Conservation (phyloP, 2,113 vertebrate species). For the Aramus guarauna region DNA sequence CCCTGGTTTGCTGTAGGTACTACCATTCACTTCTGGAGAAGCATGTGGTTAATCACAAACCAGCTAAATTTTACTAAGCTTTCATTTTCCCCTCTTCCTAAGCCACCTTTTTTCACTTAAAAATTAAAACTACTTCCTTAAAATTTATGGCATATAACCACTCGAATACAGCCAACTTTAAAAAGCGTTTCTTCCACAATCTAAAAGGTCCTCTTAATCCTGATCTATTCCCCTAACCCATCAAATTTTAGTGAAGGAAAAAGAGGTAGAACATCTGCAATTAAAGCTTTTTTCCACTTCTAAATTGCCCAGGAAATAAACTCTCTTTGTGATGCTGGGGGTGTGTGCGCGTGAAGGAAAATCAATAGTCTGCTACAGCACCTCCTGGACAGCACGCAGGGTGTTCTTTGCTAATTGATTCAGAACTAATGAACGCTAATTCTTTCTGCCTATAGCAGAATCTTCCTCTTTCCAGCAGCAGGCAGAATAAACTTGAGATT, state of each 20-base stretch:
- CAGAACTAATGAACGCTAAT: not conserved
- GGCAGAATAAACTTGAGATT: not conserved
- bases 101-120: not conserved
- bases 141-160: not conserved
- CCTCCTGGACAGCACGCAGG: not conserved
- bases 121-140: not conserved
- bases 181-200: not conserved
- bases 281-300: not conserved
- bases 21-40: not conserved
- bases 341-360: not conserved
- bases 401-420: not conserved
- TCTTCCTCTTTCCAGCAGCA: not conserved
- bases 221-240: not conserved
- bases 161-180: not conserved
- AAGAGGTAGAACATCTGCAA: not conserved
- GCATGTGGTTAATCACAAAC: not conserved
- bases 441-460: not conserved
- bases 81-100: not conserved
- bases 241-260: not conserved
- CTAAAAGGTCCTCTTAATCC: not conserved
- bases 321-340: not conserved
- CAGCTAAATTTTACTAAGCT: not conserved
- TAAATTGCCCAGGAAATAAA: not conserved
- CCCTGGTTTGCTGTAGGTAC: not conserved
- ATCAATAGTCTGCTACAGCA: not conserved